phyloP scores from a whole-genome alignment of 1,140 invertebrate species.

The Lutraria rhynchaena region DNA sequence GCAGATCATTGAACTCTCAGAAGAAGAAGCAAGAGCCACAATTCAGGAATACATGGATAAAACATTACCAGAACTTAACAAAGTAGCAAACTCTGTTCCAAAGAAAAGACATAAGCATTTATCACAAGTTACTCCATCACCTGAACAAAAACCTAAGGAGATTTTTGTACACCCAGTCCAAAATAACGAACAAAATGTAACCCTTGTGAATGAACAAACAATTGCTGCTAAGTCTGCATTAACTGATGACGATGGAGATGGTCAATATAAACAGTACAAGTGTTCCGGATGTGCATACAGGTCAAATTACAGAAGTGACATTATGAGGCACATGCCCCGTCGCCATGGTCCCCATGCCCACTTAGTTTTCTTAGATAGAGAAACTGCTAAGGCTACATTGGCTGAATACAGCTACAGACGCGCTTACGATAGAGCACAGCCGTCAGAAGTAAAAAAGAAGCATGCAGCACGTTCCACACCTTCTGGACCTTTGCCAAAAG shows the following conservation, averaged over 20 bases:
- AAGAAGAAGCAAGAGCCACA: slow-evolving; percentile 93
- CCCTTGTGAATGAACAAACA: not conserved
- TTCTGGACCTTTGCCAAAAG: slow-evolving; percentile 1
- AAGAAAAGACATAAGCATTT: slow-evolving; percentile 14
- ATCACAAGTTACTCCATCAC: not conserved
- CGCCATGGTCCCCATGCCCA: slow-evolving; percentile 71
- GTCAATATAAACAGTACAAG: slow-evolving; percentile 73
- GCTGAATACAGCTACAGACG: slow-evolving; percentile 68
- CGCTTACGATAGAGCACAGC: not conserved
- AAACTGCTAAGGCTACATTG: slow-evolving; percentile 67
- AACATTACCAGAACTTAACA: slow-evolving; percentile 33
- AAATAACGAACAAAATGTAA: not conserved
- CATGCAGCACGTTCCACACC: not conserved
- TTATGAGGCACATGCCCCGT: slow-evolving; percentile 76
- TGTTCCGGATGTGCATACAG: slow-evolving; percentile 79
- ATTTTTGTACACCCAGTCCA: no score
- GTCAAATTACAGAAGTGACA: slow-evolving; percentile 79
- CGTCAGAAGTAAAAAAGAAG: not conserved
- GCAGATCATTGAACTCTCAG: slow-evolving; percentile 90
- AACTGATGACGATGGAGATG: not conserved
- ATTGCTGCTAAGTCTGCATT: not conserved
- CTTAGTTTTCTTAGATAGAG: slow-evolving; percentile 67
- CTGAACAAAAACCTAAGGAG: no score
- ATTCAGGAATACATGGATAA: slow-evolving; percentile 79
- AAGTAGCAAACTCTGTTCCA: slow-evolving; percentile 21